A percentile compares a stretch with the other conserved stretches of the same genome.
Evolutionary conservation across 2,113 vertebrate genomes (phyloP).

Genomic region (Echinops telfairi): DNA sequence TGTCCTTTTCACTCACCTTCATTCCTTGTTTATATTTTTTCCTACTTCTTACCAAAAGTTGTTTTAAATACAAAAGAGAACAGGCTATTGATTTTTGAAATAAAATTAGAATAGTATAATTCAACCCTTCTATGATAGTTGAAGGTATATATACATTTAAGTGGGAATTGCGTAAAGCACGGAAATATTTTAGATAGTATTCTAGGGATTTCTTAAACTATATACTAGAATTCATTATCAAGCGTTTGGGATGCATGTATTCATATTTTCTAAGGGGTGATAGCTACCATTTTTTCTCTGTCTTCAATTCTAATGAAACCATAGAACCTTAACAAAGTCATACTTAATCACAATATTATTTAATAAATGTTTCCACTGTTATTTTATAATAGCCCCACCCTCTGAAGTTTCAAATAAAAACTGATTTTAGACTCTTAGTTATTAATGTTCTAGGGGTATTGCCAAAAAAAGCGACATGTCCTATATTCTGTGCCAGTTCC

Average conservation of each 20-base stretch:
- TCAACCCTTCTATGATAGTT: slow-evolving; percentile 22
- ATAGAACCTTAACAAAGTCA: slow-evolving; percentile 57
- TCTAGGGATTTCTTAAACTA: neutral
- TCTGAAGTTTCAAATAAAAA: slow-evolving; percentile 77
- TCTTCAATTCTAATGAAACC: slow-evolving; percentile 66
- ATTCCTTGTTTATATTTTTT: slow-evolving; percentile 18
- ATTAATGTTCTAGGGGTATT: slow-evolving; percentile 77
- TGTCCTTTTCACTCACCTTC: neutral
- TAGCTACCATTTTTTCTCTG: neutral
- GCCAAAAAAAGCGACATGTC: slow-evolving; percentile 82
- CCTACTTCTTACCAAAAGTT: slow-evolving; percentile 23
- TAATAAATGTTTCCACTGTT: slow-evolving; percentile 77
- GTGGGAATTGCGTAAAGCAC: slow-evolving; percentile 33
- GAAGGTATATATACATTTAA: slow-evolving; percentile 21
- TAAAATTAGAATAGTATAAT: slow-evolving; percentile 44
- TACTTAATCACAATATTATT: slow-evolving; percentile 62
- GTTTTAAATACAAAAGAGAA: slow-evolving; percentile 11
- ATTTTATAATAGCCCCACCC: slow-evolving; percentile 65
- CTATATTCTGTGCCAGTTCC: slow-evolving; percentile 80
- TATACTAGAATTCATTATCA: slow-evolving; percentile 39
- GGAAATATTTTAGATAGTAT: slow-evolving; percentile 52
- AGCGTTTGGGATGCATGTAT: neutral
- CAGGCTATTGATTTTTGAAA: slow-evolving; percentile 33
- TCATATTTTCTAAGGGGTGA: slow-evolving; percentile 47
- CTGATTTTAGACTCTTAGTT: slow-evolving; percentile 79